phyloP scores from a whole-genome alignment of 2,797 vertebrate species.

The Taeniopygia guttata region DNA sequence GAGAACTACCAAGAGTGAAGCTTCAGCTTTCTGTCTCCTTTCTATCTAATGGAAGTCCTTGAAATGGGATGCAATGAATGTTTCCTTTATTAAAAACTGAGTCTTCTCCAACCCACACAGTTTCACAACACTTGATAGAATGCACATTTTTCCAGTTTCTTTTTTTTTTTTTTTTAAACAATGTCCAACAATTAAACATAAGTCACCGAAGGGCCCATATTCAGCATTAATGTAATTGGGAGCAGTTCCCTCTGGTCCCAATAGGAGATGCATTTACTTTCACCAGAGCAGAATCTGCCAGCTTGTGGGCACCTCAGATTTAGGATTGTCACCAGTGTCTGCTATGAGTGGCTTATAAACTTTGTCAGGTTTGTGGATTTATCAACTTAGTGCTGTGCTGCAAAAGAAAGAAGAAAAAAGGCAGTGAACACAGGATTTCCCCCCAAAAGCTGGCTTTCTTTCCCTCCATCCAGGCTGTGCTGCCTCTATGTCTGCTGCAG shows the following conservation, averaged over 20 bases:
- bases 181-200: neutral
- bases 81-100: constrained; percentile 55
- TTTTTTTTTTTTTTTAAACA: neutral
- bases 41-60: constrained; percentile 45
- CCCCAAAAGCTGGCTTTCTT: constrained; percentile 15
- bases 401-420: neutral
- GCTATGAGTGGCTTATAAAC: neutral
- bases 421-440: neutral
- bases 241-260: neutral
- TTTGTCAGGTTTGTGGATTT: neutral
- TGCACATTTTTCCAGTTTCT: constrained; percentile 47
- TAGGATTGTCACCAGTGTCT: neutral
- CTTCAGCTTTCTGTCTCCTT: neutral
- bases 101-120: constrained; percentile 40
- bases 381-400: neutral
- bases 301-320: neutral
- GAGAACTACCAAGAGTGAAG: neutral
- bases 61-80: constrained; percentile 40
- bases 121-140: constrained; percentile 63
- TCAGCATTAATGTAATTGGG: neutral
- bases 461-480: neutral
- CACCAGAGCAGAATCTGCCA: neutral
- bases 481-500: constrained; percentile 10
- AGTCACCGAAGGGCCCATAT: neutral
- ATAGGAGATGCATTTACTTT: neutral